Evolutionary conservation across 2,888 invertebrate species (phyloP).

Genomic region (Dolichopus griseipennis): DNA sequence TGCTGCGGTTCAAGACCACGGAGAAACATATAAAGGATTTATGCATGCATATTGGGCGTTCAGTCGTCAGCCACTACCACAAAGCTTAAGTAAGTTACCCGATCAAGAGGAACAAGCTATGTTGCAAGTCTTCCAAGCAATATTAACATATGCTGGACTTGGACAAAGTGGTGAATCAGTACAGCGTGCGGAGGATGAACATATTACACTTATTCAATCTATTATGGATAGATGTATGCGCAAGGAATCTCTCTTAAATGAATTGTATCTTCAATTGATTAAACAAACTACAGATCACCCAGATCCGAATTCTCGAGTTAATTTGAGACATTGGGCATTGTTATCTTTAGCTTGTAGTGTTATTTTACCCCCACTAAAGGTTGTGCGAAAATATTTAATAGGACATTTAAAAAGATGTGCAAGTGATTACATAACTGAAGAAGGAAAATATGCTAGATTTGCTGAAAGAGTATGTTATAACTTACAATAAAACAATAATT

Average conservation of each 20-base stretch:
- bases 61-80: constrained; percentile 67
- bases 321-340: constrained; percentile 86
- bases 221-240: constrained; percentile 86
- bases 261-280: constrained; percentile 83
- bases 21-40: constrained; percentile 80
- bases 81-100: constrained; percentile 73
- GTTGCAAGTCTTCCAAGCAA: constrained; percentile 78
- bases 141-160: constrained; percentile 81
- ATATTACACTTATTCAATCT: constrained; percentile 78
- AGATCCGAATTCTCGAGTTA: constrained; percentile 78
- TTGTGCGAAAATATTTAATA: constrained; percentile 75
- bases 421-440: constrained; percentile 79
- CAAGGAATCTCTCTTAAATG: constrained; percentile 78
- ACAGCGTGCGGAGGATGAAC: constrained; percentile 74
- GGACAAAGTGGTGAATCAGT: constrained; percentile 60
- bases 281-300: constrained; percentile 91
- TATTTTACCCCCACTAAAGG: constrained; percentile 76
- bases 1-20: constrained; percentile 55
- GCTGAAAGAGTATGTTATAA: constrained; percentile 63
- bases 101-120: constrained; percentile 82
- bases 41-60: constrained; percentile 86
- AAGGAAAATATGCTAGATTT: constrained; percentile 88
- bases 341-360: constrained; percentile 72
- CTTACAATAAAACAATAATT: background rate
- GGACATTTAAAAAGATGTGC: constrained; percentile 84